Evolutionary conservation across 2,797 vertebrate genomes (phyloP), one percentile per base, ranked within the genome.

Genomic region (Sebastes matsubarae): DNA sequence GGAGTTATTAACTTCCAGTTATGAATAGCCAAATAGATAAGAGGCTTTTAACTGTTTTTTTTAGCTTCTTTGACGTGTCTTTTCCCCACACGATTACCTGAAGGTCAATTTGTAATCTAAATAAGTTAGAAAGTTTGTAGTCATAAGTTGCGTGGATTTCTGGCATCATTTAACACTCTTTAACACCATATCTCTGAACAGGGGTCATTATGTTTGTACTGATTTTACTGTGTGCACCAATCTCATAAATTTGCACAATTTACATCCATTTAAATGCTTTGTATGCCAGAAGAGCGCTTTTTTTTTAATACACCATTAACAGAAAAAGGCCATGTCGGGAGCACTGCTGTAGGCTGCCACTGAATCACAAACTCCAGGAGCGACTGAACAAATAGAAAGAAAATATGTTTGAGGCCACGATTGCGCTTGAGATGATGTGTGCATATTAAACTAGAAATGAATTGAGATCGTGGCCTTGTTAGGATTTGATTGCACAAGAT

Each of bases 21-120:
- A 24, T 87, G 58, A 84, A 71, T 58, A 57, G 25, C 36, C 24
- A 63, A 66, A 63, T 29, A 74, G n/a, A 81, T 73, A 69, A 77
- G 42, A 59, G 18, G 25, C 59, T 77, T 84, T 75, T 65, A 34
- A 58, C 54, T 42, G 32, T 36, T 36, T 71, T 78, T 77, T 57
- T 22, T 0, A 64, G n/a, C 2, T 3, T 52, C 42, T 67, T 80
- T 75, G 52, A 80, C 58, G 6, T 25, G 12, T 42, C 38, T 36
- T 36, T 36, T 36, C 0, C 36, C 36, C 36, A 36, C 12, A 36
- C 12, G 12, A 36, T 36, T 36, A 36, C 36, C 36, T 36, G 36
- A 36, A 36, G 36, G 36, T 36, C 0, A 36, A 36, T 36, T 36
- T 36, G 4, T 36, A 36, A 36, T 36, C 36, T 36, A 36, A 36